Percentiles rank a stretch among this genome's conserved stretches.
These are phyloP conservation scores for Synodontis membranacea DNA, from an alignment of 2,113 vertebrate genomes.

Conservation along the genomic window DNA sequence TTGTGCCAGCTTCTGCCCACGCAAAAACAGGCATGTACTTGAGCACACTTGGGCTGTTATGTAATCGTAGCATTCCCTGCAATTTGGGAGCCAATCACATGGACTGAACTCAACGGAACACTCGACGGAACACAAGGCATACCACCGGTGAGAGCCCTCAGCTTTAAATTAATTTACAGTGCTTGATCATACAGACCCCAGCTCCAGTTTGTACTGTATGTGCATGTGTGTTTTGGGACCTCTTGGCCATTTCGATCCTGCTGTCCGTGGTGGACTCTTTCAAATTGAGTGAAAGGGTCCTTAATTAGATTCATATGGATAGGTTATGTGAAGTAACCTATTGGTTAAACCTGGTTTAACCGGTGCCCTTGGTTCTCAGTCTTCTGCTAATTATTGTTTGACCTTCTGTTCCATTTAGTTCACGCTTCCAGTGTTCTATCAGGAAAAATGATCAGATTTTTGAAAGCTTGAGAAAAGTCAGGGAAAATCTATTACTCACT, in stretches of 20 bases:
- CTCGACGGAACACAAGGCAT: not conserved
- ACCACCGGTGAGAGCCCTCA: slow-evolving; percentile 24
- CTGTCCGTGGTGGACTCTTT: slow-evolving; percentile 42
- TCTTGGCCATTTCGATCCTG: slow-evolving; percentile 3
- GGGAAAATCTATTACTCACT: slow-evolving; percentile 24
- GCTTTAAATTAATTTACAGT: slow-evolving; percentile 26
- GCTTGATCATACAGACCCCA: slow-evolving; percentile 3
- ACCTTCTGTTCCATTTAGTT: slow-evolving; percentile 9
- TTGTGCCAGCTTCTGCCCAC: not conserved
- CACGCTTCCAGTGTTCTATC: not conserved
- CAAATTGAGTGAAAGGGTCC: slow-evolving; percentile 38
- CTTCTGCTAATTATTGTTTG: slow-evolving; percentile 22
- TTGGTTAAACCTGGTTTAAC: slow-evolving; percentile 3
- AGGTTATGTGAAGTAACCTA: slow-evolving; percentile 22
- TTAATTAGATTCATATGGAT: slow-evolving; percentile 38
- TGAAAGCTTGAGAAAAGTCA: slow-evolving; percentile 20
- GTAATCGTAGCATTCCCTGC: slow-evolving; percentile 2
- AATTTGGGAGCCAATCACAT: slow-evolving; percentile 14
- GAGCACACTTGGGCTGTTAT: not conserved
- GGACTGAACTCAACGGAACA: not conserved
- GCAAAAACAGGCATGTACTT: not conserved
- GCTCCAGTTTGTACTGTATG: slow-evolving; percentile 23
- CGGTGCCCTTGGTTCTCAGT: not conserved
- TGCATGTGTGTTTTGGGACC: not conserved
- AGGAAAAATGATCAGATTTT: not conserved